Base-by-base conservation (phyloP, 1,140 invertebrate genomes). In the Vanessa atalanta region DNA sequence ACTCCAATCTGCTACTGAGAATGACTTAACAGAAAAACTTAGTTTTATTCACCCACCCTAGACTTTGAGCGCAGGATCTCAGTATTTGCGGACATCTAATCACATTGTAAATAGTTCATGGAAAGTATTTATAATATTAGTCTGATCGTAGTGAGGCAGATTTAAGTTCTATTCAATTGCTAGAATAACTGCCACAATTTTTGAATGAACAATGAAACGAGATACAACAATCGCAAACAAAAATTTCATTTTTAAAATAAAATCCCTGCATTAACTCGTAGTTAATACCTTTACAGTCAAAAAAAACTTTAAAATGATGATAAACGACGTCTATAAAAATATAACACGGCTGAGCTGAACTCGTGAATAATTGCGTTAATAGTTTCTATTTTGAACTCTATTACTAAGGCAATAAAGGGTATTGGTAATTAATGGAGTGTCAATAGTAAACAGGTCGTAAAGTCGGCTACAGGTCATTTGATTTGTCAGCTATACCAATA, bases 271-370 rank as follows among this genome's bases (percentile, higher is more conserved):
- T 65, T 63, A 72, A 48, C 66, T 48, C 64, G 60, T 65, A 11
- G 66, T 72, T 57, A 70, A 70, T 70, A 16, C 68, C 16, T 48
- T 23, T 26, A 55, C 71, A 53, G 65, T n/a, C 43, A 43, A 66
- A 66, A 31, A n/a, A 72, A 66, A 66, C 63, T 67, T 66, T 61
- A 60, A 60, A 67, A 72, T 72, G 73, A 61, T 55, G 63, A 74
- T 70, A 63, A 74, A 74, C 57, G 67, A 74, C 15, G 26, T 3
- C 50, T 65, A 66, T 66, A 70, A 65, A 64, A 57, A 64, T 60
- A 60, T 66, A 43, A 51, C 31, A 65, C 64, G 57, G 64, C 53
- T 60, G 53, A 23, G 50, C 15, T 55, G 65, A 60, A 61, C 68
- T 43, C 8, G 20, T 57, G 53, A 13, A 11, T 12, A 9, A 26